These are phyloP conservation scores for Sminthurides aquaticus DNA, from an alignment of 2,888 invertebrate genomes.

Conservation along the genomic window DNA sequence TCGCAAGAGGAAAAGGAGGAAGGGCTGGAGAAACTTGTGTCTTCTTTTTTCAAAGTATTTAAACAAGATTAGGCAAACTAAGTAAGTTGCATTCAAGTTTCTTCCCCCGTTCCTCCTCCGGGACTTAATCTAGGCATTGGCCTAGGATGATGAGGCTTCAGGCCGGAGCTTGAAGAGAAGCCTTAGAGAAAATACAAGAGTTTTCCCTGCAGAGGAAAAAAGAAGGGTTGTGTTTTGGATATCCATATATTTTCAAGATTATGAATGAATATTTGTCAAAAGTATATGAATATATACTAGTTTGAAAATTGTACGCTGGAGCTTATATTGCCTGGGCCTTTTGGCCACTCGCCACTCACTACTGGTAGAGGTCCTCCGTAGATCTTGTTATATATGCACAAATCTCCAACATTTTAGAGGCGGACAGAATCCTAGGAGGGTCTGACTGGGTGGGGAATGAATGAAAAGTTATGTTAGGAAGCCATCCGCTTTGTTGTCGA, in stretches of 20 bases:
- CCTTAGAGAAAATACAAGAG: no score
- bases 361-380: no score
- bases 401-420: background rate
- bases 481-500: no score
- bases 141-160: no score
- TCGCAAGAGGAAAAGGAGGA: background rate
- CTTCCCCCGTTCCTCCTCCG: no score
- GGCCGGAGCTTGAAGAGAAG: no score
- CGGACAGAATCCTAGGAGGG: background rate
- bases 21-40: background rate
- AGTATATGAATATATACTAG: background rate
- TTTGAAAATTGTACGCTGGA: background rate
- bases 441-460: background rate
- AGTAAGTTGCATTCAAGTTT: no score
- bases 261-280: background rate
- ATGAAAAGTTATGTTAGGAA: background rate
- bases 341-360: no score
- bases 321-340: no score
- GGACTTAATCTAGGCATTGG: no score
- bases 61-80: background rate
- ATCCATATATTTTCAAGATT: background rate
- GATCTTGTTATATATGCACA: no score
- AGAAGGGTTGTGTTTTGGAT: background rate
- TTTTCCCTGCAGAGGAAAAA: background rate
- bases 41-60: background rate